phyloP scores from a whole-genome alignment of 2,888 invertebrate species.

The Hololepta plana region DNA sequence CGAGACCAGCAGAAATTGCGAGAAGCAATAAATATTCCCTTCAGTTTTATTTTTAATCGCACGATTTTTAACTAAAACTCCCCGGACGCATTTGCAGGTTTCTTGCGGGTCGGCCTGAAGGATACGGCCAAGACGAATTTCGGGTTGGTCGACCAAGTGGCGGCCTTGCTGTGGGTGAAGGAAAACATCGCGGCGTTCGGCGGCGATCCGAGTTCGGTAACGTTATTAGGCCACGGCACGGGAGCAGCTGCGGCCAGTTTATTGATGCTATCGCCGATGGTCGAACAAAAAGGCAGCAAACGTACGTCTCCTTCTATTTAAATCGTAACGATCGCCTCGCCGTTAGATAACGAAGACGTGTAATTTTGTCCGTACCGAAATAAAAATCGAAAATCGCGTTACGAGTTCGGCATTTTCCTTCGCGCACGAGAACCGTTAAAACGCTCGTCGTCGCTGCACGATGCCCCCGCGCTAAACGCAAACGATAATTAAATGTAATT shows the following conservation, averaged over 20 bases:
- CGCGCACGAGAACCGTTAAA: too few relatives aligned
- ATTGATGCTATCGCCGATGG: constrained; percentile 83
- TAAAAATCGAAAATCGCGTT: too few relatives aligned
- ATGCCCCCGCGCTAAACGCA: too few relatives aligned
- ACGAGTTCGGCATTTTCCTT: too few relatives aligned
- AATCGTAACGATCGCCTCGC: background rate
- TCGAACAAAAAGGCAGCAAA: constrained; percentile 22
- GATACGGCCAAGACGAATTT: constrained; percentile 72
- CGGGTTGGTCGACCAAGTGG: constrained; percentile 85
- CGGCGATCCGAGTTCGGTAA: constrained; percentile 75
- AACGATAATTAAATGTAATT: too few relatives aligned
- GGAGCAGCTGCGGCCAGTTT: constrained; percentile 90
- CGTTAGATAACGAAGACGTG: constrained; percentile 1
- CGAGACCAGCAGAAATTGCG: too few relatives aligned
- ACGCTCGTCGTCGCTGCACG: too few relatives aligned
- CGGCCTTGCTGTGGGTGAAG: constrained; percentile 87
- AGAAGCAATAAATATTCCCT: too few relatives aligned
- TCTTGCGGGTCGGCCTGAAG: constrained; percentile 57
- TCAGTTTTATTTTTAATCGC: too few relatives aligned
- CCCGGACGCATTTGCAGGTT: too few relatives aligned
- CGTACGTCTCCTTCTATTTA: constrained; percentile 13
- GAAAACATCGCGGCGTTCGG: constrained; percentile 84
- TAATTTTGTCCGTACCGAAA: too few relatives aligned
- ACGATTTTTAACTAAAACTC: too few relatives aligned
- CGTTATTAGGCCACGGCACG: constrained; percentile 86